Base-by-base conservation (phyloP, 2,888 invertebrate genomes). In the Odontomyia ornata region DNA sequence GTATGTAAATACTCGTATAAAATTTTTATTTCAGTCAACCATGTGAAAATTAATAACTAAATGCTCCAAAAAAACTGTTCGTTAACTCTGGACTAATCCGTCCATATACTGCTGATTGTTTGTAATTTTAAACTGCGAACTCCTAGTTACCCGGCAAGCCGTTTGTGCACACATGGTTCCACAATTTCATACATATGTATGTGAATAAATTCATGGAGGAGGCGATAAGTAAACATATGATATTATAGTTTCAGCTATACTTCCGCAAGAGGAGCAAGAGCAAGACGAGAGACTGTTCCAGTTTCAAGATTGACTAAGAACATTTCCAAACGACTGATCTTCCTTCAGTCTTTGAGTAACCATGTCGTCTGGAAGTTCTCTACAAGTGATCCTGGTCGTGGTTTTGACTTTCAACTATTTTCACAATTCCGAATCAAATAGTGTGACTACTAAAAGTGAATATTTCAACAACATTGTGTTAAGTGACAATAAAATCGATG, bases 371-470 rank as follows among this genome's bases (percentile, higher is more conserved):
- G 11, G n/a, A 5, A 36, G 36, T 11, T 18, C 7, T 3, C 7
- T 65, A 2, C 36, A 13, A n/a, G 65, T 5, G 21, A n/a, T 65
- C 18, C 36, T n/a, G 30, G n/a, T 65, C 65, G 65, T 21, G 11
- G 13, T 30, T 18, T 2, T 65, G 4, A 15, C 15, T 30, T 18
- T 65, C 15, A 36, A 18, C 65, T 65, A 18, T n/a, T 30, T 65
- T 18, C 18, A 9, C n/a, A 27, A 36, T 1, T 15, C 7, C 7
- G 65, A 15, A 11, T 46, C 28, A 2, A 30, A 30, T 21, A 72
- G 57, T 72, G 72, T 72, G 18, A 73, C 73, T 15, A 21, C 57
- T 2, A 57, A 57, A 73, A 23, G 36, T 36, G 73, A 73, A 30
- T 73, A 73, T n/a, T 69, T 69, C 47, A 4, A 69, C 4, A 46